Evolutionary conservation across 2,888 invertebrate genomes (phyloP).

Genomic region (Tenthredo amoena): DNA sequence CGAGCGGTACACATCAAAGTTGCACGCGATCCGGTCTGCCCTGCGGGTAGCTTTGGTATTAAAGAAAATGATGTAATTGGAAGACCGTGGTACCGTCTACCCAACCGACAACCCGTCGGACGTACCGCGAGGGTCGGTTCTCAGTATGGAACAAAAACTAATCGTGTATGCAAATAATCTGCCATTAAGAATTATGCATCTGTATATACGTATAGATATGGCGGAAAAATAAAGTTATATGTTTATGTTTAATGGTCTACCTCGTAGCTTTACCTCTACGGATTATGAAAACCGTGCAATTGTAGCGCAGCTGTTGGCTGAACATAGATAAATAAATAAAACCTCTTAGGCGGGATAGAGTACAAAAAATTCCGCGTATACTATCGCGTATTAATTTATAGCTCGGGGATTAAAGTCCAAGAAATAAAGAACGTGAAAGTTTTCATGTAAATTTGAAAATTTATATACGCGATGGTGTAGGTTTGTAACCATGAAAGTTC

Average conservation of each 20-base stretch:
- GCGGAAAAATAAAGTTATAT: neutral
- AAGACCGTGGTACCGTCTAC: conserved; percentile 60
- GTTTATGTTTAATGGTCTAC: neutral
- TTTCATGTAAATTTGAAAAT: neutral
- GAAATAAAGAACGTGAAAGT: neutral
- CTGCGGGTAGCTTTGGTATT: conserved; percentile 72
- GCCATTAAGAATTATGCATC: conserved; percentile 63
- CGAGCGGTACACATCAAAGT: conserved; percentile 73
- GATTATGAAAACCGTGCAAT: neutral
- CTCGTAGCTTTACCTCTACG: neutral
- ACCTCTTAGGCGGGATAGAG: neutral
- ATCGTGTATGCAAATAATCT: conserved; percentile 75
- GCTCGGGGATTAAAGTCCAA: neutral
- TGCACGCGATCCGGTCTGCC: conserved; percentile 71
- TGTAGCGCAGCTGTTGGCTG: neutral
- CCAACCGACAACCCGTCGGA: conserved; percentile 51
- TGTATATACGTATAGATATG: neutral
- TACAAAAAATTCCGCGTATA: neutral
- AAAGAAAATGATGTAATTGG: conserved; percentile 76
- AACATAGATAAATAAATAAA: neutral
- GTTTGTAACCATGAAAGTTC: neutral
- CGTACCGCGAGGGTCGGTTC: conserved; percentile 57
- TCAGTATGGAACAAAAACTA: conserved; percentile 60
- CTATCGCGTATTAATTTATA: neutral
- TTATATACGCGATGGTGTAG: neutral